Conservation (phyloP, 2,113 vertebrate genomes). For the Amblyornis subalaris region DNA sequence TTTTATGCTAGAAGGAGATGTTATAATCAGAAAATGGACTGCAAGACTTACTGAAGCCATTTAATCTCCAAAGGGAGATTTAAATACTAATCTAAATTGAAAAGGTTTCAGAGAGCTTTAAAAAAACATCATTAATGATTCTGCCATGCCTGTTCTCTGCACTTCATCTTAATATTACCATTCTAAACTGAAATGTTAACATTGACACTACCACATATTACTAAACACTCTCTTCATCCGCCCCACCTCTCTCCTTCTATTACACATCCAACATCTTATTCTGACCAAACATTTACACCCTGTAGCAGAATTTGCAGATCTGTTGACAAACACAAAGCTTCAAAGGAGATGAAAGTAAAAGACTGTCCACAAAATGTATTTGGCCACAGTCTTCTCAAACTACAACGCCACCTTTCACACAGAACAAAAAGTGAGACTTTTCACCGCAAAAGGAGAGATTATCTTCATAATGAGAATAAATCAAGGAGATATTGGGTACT, state of each 20-base stretch:
- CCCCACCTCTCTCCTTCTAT: background rate
- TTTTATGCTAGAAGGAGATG: background rate
- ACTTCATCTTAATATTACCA: background rate
- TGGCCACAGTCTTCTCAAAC: background rate
- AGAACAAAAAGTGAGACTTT: background rate
- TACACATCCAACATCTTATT: background rate
- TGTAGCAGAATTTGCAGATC: background rate
- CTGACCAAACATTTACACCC: background rate
- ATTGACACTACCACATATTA: background rate
- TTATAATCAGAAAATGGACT: constrained; percentile 50
- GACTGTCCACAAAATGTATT: background rate
- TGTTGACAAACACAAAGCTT: background rate
- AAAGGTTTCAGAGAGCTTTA: constrained; percentile 38
- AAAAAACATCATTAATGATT: constrained; percentile 5
- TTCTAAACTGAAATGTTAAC: background rate
- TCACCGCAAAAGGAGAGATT: background rate
- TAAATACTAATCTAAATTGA: constrained; percentile 55
- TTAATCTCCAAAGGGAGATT: constrained; percentile 47
- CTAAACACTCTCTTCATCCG: background rate
- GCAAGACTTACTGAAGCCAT: constrained; percentile 9
- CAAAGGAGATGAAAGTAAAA: background rate
- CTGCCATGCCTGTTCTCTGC: background rate
- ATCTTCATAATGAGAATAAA: background rate
- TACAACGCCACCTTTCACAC: fast-evolving
- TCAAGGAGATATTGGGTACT: background rate